phyloP scores from a whole-genome alignment of 2,888 invertebrate species.

The Campaea margaritaria region DNA sequence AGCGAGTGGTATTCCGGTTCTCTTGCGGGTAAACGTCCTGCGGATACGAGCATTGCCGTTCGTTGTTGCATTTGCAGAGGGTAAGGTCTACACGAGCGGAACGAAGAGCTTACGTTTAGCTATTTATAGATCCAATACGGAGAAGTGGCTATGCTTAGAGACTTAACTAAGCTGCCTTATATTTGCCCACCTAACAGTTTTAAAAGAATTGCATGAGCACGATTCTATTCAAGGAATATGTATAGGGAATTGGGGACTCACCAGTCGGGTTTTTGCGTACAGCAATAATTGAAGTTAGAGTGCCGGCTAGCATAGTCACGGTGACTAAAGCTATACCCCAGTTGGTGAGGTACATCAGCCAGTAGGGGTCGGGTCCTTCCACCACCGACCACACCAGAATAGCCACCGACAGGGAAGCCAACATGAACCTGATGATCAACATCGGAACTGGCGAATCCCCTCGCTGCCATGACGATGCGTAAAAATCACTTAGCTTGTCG shows the following conservation, averaged over 20 bases:
- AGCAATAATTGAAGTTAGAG: constrained; percentile 61
- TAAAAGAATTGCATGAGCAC: background rate
- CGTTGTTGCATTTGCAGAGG: constrained; percentile 9
- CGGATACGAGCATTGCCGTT: constrained; percentile 8
- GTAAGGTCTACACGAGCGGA: constrained; percentile 24
- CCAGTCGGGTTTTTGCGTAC: constrained; percentile 56
- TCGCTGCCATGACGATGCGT: constrained; percentile 76
- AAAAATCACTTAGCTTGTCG: constrained; percentile 72
- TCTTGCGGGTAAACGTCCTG: constrained; percentile 21
- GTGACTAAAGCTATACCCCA: constrained; percentile 72
- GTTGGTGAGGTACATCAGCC: constrained; percentile 76
- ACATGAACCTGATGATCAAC: constrained; percentile 62
- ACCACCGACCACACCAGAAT: constrained; percentile 68
- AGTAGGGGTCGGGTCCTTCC: constrained; percentile 54
- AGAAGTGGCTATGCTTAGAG: constrained; percentile 1
- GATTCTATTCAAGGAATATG: background rate
- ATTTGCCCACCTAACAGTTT: background rate
- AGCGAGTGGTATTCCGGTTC: constrained; percentile 23
- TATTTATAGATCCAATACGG: constrained; percentile 8
- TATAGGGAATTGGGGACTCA: constrained; percentile 44
- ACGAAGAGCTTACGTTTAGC: constrained; percentile 14
- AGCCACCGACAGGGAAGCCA: constrained; percentile 55
- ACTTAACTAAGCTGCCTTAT: too few relatives aligned
- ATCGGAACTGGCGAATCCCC: constrained; percentile 72
- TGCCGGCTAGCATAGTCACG: constrained; percentile 57